phyloP scores from a whole-genome alignment of 1,140 invertebrate genomes.

The Drosophila punjabiensis region DNA sequence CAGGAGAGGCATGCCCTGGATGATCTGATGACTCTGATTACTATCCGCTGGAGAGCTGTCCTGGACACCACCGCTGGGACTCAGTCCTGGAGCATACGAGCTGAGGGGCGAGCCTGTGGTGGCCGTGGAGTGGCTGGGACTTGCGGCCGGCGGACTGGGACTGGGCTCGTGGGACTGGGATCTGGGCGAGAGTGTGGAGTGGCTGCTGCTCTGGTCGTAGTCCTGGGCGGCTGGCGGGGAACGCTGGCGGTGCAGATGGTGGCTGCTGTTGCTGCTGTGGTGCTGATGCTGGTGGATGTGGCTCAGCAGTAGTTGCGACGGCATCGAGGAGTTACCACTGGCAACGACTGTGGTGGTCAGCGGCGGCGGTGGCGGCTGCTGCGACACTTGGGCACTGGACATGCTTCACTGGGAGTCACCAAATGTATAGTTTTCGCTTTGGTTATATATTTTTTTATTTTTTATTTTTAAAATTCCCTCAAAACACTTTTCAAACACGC shows the following conservation, averaged over 20 bases:
- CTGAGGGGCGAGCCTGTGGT: slow-evolving; percentile 72
- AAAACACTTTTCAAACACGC: slow-evolving; percentile 20
- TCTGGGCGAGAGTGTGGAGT: slow-evolving; percentile 71
- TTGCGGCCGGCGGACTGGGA: slow-evolving; percentile 52
- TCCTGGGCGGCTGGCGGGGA: slow-evolving; percentile 40
- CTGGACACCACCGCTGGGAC: slow-evolving; percentile 42
- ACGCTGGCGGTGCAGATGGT: slow-evolving; percentile 46
- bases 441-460: slow-evolving; percentile 6
- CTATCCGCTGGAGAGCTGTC: slow-evolving; percentile 25
- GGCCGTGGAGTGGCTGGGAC: slow-evolving; percentile 69
- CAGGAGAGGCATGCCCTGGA: slow-evolving; percentile 64
- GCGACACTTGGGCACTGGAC: slow-evolving; percentile 84
- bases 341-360: slow-evolving; percentile 25
- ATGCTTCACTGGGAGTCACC: slow-evolving; percentile 66
- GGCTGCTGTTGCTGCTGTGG: slow-evolving; percentile 41
- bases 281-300: slow-evolving; percentile 69
- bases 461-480: background rate
- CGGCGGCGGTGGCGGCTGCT: slow-evolving; percentile 74
- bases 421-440: slow-evolving; percentile 4
- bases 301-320: slow-evolving; percentile 77
- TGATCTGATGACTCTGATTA: background rate
- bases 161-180: slow-evolving; percentile 48
- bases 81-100: slow-evolving; percentile 52
- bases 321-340: slow-evolving; percentile 49
- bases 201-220: slow-evolving; percentile 75